phyloP scores from a whole-genome alignment of 1,140 invertebrate species.

The Parapsyche elsis region DNA sequence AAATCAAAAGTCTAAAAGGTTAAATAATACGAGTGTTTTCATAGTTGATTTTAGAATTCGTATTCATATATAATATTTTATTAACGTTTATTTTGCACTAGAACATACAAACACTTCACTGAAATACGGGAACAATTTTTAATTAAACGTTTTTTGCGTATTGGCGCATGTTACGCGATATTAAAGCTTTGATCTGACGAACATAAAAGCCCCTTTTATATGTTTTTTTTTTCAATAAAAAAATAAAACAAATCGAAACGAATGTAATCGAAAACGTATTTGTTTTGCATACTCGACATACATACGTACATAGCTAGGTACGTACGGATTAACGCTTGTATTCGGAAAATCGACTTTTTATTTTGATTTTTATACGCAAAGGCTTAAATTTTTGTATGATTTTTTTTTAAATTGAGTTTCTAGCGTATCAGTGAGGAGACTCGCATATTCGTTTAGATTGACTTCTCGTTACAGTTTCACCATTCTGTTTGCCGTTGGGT shows the following conservation, averaged over 20 bases:
- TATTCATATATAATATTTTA: not conserved
- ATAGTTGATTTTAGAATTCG: not conserved
- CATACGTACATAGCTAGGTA: not conserved
- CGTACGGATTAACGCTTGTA: no score
- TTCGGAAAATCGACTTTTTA: no score
- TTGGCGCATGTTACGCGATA: not conserved
- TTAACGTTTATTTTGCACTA: slow-evolving; percentile 7
- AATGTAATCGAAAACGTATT: not conserved
- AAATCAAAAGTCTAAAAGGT: not conserved
- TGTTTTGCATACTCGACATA: not conserved
- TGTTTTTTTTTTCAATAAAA: no score
- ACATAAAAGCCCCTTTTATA: not conserved
- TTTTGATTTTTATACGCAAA: no score
- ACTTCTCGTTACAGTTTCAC: slow-evolving; percentile 11
- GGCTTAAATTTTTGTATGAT: no score
- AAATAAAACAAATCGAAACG: not conserved
- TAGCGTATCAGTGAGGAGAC: no score
- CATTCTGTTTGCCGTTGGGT: not conserved
- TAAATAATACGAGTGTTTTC: slow-evolving; percentile 10
- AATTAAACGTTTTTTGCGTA: slow-evolving; percentile 3
- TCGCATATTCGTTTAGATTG: not conserved
- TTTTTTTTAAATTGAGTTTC: no score
- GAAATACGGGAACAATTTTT: slow-evolving; percentile 1
- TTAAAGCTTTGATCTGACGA: slow-evolving; percentile 3
- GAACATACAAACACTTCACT: slow-evolving; percentile 2